A percentile compares a stretch with the other conserved stretches of the same genome.
Evolutionary conservation across 2,113 vertebrate species (phyloP).

Genomic region (Pionites leucogaster): DNA sequence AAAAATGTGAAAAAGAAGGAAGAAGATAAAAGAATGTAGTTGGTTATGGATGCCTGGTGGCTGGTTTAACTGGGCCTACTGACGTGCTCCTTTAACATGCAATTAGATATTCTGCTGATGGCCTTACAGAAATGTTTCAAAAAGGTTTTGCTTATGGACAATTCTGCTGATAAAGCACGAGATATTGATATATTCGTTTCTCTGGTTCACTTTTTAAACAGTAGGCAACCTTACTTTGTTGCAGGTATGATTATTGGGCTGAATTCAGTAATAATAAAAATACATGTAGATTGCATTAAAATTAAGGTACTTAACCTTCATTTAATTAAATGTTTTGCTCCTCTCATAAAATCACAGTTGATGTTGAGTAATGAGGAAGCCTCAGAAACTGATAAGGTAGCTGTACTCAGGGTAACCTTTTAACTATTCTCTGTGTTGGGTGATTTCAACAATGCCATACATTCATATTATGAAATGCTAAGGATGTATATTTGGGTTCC

Average conservation of each 20-base stretch:
- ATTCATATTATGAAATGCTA: background rate
- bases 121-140: background rate
- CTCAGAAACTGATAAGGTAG: background rate
- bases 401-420: background rate
- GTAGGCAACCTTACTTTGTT: background rate
- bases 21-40: background rate
- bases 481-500: background rate
- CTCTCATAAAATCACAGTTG: background rate
- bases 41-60: background rate
- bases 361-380: background rate
- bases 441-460: background rate
- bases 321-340: background rate
- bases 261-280: background rate
- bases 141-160: background rate
- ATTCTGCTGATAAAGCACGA: background rate
- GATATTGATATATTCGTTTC: background rate
- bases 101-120: background rate
- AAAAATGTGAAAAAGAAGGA: background rate
- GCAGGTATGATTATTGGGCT: background rate
- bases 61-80: background rate
- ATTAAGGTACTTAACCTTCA: background rate
- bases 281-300: background rate
- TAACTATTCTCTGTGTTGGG: background rate
- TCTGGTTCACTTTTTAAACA: background rate
- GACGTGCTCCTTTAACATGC: background rate